Conservation (phyloP, 37 sponge, comb jelly and placozoan species). For the Amphimedon queenslandica region DNA sequence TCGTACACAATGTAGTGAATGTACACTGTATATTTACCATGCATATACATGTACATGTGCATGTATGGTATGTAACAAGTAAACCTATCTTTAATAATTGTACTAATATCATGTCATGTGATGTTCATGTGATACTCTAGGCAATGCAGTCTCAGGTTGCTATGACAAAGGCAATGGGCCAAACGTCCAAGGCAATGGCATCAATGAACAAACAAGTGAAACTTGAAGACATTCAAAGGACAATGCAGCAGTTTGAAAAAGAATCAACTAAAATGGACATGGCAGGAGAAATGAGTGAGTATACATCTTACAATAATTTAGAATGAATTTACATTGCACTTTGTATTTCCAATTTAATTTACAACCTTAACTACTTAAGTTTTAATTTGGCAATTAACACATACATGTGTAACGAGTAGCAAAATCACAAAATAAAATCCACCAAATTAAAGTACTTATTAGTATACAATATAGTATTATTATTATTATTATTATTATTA, state of each 20-base stretch:
- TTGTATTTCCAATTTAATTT: neutral
- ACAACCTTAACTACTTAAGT: neutral
- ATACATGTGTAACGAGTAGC: too few relatives aligned
- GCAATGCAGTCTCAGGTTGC: conserved; percentile 60
- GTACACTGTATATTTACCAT: too few relatives aligned
- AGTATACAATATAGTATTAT: too few relatives aligned
- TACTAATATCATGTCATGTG: neutral
- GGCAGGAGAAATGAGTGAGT: conserved; percentile 93
- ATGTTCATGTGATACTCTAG: conserved; percentile 11
- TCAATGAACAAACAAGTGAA: conserved; percentile 85
- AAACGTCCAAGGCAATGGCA: conserved; percentile 84
- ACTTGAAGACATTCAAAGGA: conserved; percentile 80
- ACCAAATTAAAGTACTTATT: too few relatives aligned
- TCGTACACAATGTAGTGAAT: conserved; percentile 8
- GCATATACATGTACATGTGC: too few relatives aligned
- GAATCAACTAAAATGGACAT: conserved; percentile 97
- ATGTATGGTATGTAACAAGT: too few relatives aligned
- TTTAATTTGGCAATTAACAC: too few relatives aligned
- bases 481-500: too few relatives aligned
- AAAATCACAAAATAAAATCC: too few relatives aligned
- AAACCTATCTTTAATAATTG: neutral
- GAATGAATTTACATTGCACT: neutral
- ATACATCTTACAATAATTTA: neutral
- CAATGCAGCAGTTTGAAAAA: conserved; percentile 88
- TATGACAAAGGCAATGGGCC: conserved; percentile 82